Evolutionary conservation across 2,888 invertebrate species (phyloP), one percentile per base, ranked within the genome.

Genomic region (Hydropsyche betteni): DNA sequence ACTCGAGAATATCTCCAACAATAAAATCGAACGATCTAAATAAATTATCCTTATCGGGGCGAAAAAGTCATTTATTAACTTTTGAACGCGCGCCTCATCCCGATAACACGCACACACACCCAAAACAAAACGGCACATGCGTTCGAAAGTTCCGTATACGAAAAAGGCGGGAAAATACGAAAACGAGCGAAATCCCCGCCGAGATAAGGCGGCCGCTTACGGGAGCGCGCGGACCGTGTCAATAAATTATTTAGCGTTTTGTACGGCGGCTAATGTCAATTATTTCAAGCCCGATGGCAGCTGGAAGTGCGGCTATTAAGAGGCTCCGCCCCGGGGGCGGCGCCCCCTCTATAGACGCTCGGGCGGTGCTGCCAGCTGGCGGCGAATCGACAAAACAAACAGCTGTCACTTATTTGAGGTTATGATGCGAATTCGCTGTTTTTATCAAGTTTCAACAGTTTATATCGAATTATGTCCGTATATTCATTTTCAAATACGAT

Each of bases 241-340:
- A 78, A 79, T 79, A 78, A 79, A 79, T 79, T 79, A 79, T 79
- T 78, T 79, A 79, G 75, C 76, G 77, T 79, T 79, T 78, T 78
- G 79, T 78, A 76, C 78, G 76, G 76, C 78, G 68, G 79, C 79
- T 78, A 79, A 79, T 78, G 79, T 79, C 79, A 79, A 79, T 79
- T 79, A 79, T 79, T 79, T 78, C 76, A 78, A 44, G 10, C 75
- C 77, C 77, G 79, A 79, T 78, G 79, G 79, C 79, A 79, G 79
- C 78, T 74, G 69, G 75, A 79, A 79, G 79, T 79, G 76, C 77
- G 75, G 78, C 79, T 79, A 79, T 79, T 79, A 79, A 78, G 70
- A 77, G 68, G 76, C 79, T 76, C 69, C 79, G 79, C 79, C 79
- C 53, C 69, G 55, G 51, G 50, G 75, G 79, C 78, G 75, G 78